A percentile compares a stretch with the other conserved stretches of the same genome.
Evolutionary conservation across 2,797 vertebrate genomes (phyloP).

Genomic region (Tragelaphus oryx): DNA sequence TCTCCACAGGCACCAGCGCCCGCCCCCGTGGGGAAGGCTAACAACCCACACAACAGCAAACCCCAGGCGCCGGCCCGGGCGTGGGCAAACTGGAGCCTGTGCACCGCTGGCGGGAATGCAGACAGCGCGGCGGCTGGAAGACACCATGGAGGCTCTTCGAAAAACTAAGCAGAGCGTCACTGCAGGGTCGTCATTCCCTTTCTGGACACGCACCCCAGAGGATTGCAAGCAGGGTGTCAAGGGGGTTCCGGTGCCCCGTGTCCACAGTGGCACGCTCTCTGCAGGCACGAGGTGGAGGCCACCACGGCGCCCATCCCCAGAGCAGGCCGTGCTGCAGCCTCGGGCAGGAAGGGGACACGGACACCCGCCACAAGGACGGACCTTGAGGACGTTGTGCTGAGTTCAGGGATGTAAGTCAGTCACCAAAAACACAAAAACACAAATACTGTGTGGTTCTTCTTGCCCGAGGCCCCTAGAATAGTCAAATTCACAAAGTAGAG

Average conservation of each 20-base stretch:
- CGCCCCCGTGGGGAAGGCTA: rapidly evolving
- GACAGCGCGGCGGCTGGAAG: rapidly evolving
- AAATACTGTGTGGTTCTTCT: no score
- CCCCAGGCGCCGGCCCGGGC: rapidly evolving
- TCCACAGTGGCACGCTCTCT: not conserved
- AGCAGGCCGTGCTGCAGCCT: not conserved
- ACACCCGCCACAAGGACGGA: rapidly evolving
- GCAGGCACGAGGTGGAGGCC: not conserved
- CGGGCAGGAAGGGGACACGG: rapidly evolving
- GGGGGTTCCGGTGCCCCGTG: rapidly evolving
- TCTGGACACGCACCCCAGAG: not conserved
- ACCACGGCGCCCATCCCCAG: rapidly evolving
- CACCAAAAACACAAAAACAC: not conserved
- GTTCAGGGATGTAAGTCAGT: not conserved
- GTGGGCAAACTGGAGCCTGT: rapidly evolving
- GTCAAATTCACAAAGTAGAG: not conserved
- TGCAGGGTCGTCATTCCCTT: no score
- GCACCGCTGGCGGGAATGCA: rapidly evolving
- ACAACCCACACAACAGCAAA: no score
- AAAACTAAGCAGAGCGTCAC: no score
- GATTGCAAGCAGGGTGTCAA: not conserved
- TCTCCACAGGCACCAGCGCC: not conserved
- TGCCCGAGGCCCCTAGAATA: not conserved
- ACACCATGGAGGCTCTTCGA: rapidly evolving
- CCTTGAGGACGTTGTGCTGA: not conserved